A percentile compares a stretch with the other conserved stretches of the same genome.
phyloP scores from a whole-genome alignment of 1,140 invertebrate species.

The Yoshiicerus persimilis region DNA sequence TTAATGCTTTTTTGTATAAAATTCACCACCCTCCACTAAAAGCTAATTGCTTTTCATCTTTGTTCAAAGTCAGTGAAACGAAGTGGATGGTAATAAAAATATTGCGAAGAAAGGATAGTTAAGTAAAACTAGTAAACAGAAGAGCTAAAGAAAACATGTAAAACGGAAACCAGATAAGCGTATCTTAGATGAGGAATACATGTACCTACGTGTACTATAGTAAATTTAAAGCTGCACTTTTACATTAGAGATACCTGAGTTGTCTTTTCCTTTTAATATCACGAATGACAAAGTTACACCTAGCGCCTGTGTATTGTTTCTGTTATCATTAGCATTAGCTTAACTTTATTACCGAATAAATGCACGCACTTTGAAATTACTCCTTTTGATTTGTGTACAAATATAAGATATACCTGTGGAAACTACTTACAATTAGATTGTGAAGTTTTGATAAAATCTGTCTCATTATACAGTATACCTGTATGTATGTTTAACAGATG shows the following conservation, averaged over 20 bases:
- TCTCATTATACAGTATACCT: background rate
- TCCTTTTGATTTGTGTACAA: background rate
- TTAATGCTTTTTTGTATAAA: background rate
- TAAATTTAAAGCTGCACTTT: too few relatives aligned
- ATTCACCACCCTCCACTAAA: background rate
- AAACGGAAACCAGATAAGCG: background rate
- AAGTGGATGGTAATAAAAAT: background rate
- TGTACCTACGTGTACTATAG: background rate
- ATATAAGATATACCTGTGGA: too few relatives aligned
- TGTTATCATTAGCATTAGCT: background rate
- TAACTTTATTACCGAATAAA: background rate
- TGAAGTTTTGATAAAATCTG: too few relatives aligned
- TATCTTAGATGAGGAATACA: background rate
- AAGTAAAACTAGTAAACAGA: background rate
- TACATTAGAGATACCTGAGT: background rate
- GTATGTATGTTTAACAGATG: background rate
- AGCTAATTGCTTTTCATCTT: background rate
- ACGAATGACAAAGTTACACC: background rate
- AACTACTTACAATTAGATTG: background rate
- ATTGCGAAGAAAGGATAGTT: background rate
- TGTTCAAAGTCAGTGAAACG: background rate
- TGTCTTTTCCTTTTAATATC: background rate
- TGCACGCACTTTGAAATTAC: background rate
- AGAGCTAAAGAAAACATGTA: background rate
- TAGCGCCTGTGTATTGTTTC: background rate